Evolutionary conservation across 23 tunicate species (phyloP).

Genomic region (Styela clava): DNA sequence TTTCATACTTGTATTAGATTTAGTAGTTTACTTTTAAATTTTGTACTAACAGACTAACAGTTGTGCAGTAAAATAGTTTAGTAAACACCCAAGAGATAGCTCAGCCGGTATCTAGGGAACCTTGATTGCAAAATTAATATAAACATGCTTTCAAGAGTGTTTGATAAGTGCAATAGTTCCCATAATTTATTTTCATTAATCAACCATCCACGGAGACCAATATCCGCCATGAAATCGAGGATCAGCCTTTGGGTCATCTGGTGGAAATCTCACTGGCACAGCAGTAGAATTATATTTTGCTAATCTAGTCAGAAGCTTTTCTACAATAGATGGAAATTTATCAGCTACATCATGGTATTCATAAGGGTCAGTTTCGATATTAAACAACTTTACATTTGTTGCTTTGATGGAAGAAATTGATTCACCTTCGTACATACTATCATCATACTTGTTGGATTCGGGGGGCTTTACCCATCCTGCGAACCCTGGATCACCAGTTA

Average conservation of each 20-base stretch:
- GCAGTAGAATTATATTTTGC: conserved; percentile 64
- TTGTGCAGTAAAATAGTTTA: too few species aligned
- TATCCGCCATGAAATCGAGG: conserved; percentile 78
- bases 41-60: too few species aligned
- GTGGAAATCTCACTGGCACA: conserved; percentile 69
- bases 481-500: conserved; percentile 81
- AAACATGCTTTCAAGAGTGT: too few species aligned
- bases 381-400: conserved; percentile 42
- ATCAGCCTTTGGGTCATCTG: conserved; percentile 52
- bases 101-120: too few species aligned
- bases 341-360: conserved; percentile 60
- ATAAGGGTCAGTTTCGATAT: conserved; percentile 64
- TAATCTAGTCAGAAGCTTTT: conserved; percentile 39
- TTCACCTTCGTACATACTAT: background rate
- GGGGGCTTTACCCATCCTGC: conserved; percentile 66
- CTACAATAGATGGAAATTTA: conserved; percentile 49
- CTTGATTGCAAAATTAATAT: too few species aligned
- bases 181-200: too few species aligned
- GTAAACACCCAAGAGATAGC: too few species aligned
- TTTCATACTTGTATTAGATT: too few species aligned
- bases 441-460: conserved; percentile 34
- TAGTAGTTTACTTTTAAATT: too few species aligned
- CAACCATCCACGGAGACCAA: conserved; percentile 86
- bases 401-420: background rate
- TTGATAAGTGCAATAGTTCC: too few species aligned